phyloP scores from a whole-genome alignment of 2,113 vertebrate species.

The Sinocyclocheilus maitianheensis region DNA sequence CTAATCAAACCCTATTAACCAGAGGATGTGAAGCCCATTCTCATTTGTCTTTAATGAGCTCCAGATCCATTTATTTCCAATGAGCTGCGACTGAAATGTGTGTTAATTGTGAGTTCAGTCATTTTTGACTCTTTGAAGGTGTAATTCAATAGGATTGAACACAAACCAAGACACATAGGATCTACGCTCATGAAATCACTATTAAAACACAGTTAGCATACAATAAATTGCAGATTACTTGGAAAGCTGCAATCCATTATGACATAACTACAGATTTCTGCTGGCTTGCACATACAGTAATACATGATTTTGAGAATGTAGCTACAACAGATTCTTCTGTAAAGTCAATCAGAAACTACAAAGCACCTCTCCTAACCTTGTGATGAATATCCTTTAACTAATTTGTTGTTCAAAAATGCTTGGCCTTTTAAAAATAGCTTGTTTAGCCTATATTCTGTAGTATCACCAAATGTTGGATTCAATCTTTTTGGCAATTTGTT shows the following conservation, averaged over 20 bases:
- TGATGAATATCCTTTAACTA: too few species aligned
- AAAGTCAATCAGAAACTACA: not conserved
- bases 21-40: slow-evolving; percentile 13
- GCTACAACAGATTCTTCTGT: not conserved
- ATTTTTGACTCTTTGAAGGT: not conserved
- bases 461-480: too few species aligned
- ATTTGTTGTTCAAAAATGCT: too few species aligned
- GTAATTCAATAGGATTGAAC: not conserved
- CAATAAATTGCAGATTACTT: not conserved
- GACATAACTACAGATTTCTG: not conserved
- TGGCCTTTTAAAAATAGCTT: too few species aligned
- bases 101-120: not conserved
- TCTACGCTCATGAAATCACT: not conserved
- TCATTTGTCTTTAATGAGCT: slow-evolving; percentile 20
- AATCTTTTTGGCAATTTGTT: too few species aligned
- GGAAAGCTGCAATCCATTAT: not conserved
- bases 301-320: not conserved
- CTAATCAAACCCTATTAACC: not conserved
- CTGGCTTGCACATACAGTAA: not conserved
- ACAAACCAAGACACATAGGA: not conserved
- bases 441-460: too few species aligned
- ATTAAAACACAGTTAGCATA: not conserved
- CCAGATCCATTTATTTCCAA: not conserved
- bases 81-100: not conserved
- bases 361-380: not conserved